Evolutionary conservation across 1,140 invertebrate genomes (phyloP).

Genomic region (Tachypleus tridentatus): DNA sequence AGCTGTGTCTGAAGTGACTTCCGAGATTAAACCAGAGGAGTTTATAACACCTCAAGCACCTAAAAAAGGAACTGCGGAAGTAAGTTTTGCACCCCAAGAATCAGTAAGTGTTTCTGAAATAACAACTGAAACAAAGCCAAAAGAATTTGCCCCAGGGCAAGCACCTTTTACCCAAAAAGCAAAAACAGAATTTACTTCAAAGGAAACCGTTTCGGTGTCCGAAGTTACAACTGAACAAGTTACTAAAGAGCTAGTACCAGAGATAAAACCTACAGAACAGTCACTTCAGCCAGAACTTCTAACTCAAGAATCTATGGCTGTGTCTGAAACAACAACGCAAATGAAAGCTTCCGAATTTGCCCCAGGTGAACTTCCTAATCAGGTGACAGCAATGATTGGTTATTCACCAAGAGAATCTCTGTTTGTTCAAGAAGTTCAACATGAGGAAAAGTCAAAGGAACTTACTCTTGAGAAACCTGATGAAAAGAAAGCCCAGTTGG

Average conservation of each 20-base stretch:
- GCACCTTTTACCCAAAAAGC: slow-evolving; percentile 12
- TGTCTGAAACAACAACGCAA: slow-evolving; percentile 14
- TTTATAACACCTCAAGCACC: slow-evolving; percentile 8
- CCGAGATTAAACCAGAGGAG: slow-evolving; percentile 8
- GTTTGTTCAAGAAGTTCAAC: slow-evolving; percentile 13
- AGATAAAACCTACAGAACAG: slow-evolving; percentile 15
- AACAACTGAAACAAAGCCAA: slow-evolving; percentile 9
- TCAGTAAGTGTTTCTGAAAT: slow-evolving; percentile 13
- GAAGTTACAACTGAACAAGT: slow-evolving; percentile 17
- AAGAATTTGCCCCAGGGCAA: slow-evolving; percentile 11
- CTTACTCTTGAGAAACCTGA: slow-evolving; percentile 6
- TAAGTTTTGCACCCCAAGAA: slow-evolving; percentile 4
- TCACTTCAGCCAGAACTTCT: slow-evolving; percentile 8
- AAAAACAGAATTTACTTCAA: slow-evolving; percentile 11
- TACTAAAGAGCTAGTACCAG: slow-evolving; percentile 10
- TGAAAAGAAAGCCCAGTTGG: slow-evolving; percentile 10
- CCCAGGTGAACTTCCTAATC: slow-evolving; percentile 9
- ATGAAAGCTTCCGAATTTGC: slow-evolving; percentile 13
- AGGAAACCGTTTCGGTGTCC: slow-evolving; percentile 14
- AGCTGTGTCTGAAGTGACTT: slow-evolving; percentile 17
- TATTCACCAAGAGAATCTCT: slow-evolving; percentile 13
- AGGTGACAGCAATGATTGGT: slow-evolving; percentile 11
- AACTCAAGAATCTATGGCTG: slow-evolving; percentile 16
- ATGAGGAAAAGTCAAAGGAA: slow-evolving; percentile 16
- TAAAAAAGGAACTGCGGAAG: slow-evolving; percentile 9